Evolutionary conservation across 2,797 vertebrate species (phyloP).

Genomic region (Parotocinclus haroldoi): DNA sequence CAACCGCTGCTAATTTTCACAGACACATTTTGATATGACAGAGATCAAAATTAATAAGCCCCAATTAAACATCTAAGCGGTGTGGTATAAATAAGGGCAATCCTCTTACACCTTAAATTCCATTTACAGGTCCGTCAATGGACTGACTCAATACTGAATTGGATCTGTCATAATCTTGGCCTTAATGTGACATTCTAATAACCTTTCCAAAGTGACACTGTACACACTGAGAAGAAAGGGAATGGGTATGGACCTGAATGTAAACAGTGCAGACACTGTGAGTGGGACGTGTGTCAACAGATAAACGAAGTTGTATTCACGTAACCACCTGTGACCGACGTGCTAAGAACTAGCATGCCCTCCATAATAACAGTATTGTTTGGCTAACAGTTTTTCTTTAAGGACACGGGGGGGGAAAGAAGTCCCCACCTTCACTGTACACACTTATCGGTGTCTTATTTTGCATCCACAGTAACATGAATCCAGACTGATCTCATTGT

Average conservation of each 20-base stretch:
- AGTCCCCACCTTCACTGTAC: conserved; percentile 28
- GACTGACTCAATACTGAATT: conserved; percentile 6
- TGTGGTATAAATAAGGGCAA: conserved; percentile 3
- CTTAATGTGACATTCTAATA: conserved; percentile 9
- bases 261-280: background rate
- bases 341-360: conserved; percentile 21
- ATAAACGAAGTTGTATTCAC: conserved; percentile 22
- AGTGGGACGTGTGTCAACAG: conserved; percentile 21
- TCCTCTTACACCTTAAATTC: conserved; percentile 23
- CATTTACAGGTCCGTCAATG: background rate
- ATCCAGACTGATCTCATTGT: conserved; percentile 44
- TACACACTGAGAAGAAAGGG: background rate
- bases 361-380: conserved; percentile 45
- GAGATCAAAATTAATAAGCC: conserved; percentile 3
- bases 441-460: conserved; percentile 35
- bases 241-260: background rate
- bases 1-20: conserved; percentile 1
- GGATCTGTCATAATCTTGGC: background rate
- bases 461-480: conserved; percentile 41
- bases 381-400: conserved; percentile 44
- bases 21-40: background rate
- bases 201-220: background rate
- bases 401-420: conserved; percentile 36
- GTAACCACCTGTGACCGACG: conserved; percentile 37
- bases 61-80: conserved; percentile 6